Conservation (phyloP, 2,113 vertebrate species). For the Pipa parva region DNA sequence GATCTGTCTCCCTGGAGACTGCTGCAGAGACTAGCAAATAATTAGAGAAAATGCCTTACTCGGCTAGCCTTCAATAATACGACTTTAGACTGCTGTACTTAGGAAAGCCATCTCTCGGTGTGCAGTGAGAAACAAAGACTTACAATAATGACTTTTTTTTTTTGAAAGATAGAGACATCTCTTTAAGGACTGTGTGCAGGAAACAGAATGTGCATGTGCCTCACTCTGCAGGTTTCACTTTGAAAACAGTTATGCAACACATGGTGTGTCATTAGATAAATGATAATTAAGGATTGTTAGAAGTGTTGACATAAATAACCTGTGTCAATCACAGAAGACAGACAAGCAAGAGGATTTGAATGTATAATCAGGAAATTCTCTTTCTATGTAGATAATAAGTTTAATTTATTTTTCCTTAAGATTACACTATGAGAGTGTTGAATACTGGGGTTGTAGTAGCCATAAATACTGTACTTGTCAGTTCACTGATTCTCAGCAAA, state of each 20-base stretch:
- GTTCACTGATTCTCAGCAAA: too few species aligned
- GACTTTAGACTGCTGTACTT: constrained; percentile 22
- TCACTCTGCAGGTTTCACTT: constrained; percentile 7
- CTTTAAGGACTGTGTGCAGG: constrained; percentile 15
- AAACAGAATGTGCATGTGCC: constrained; percentile 8
- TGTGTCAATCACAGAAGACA: too few species aligned
- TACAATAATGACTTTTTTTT: constrained; percentile 16
- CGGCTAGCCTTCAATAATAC: constrained; percentile 15
- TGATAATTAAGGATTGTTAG: constrained; percentile 4
- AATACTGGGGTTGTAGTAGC: too few species aligned
- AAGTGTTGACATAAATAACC: constrained; percentile 12
- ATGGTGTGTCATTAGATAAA: background rate
- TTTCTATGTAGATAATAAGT: too few species aligned
- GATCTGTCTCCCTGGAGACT: constrained; percentile 37
- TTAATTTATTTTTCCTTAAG: too few species aligned
- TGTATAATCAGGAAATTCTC: too few species aligned
- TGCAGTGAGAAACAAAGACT: background rate
- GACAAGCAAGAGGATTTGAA: too few species aligned
- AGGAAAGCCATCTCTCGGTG: background rate
- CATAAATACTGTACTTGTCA: too few species aligned
- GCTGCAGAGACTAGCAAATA: constrained; percentile 21
- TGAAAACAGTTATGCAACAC: background rate
- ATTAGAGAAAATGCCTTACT: constrained; percentile 36
- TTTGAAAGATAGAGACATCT: constrained; percentile 17
- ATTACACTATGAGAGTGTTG: too few species aligned